Conservation (phyloP, 2,888 invertebrate species). For the Caenorhabditis afra region DNA sequence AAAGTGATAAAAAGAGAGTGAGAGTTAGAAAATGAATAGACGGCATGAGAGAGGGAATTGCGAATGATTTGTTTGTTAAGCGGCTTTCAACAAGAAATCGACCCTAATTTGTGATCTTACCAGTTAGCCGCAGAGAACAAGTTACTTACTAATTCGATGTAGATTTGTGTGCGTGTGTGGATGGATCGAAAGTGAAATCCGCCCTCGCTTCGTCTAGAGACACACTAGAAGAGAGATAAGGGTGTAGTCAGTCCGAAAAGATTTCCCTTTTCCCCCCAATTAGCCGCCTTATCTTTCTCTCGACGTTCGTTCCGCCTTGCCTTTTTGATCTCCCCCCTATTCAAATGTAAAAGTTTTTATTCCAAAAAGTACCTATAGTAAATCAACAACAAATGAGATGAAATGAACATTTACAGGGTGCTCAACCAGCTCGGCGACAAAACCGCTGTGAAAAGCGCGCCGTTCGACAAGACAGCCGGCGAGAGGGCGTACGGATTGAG, state of each 20-base stretch:
- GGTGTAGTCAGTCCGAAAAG: conserved; percentile 1
- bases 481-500: conserved; percentile 63
- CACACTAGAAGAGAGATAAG: conserved; percentile 4
- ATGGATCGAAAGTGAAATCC: conserved; percentile 9
- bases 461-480: conserved; percentile 63
- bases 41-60: no score
- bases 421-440: conserved; percentile 67
- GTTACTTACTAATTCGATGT: conserved; percentile 11
- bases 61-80: no score
- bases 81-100: neutral
- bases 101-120: conserved; percentile 11
- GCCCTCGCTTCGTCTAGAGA: no score
- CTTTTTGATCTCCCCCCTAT: no score
- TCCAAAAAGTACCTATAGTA: no score
- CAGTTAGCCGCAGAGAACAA: neutral
- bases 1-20: conserved; percentile 1
- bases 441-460: conserved; percentile 61
- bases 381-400: conserved; percentile 1
- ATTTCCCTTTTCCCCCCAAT: no score
- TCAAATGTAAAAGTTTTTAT: no score
- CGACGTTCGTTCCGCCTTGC: no score
- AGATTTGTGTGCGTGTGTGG: no score
- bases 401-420: conserved; percentile 44
- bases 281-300: no score
- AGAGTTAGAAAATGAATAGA: neutral